Base-by-base conservation (phyloP, 2,797 vertebrate species). In the Harpagifer antarcticus region DNA sequence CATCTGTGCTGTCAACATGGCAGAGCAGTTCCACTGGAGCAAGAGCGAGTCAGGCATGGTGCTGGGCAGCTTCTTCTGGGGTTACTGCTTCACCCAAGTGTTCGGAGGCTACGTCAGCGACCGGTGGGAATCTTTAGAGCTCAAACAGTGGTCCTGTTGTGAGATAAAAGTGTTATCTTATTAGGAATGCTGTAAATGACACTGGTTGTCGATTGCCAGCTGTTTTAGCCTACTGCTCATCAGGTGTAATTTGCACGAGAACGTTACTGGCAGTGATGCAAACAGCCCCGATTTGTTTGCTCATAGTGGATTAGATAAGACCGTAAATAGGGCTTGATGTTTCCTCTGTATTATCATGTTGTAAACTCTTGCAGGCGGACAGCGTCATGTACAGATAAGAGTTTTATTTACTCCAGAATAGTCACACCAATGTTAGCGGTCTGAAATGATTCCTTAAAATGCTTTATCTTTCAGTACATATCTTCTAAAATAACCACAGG, bases 11-110 rank as follows among this genome's bases (percentile, higher is more conserved):
- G 93, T 96, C 33, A 94, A 95, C 84, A 96, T 99, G 94, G 97
- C 97, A 31, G 92, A 95, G 44, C 83, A 93, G 94, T 99, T 99
- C 52, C 63, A 72, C 75, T 99, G 98, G 98, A 96, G 94, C 94
- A 99, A 98, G 94, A 96, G 95, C 63, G 96, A 99, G 83, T 96
- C 97, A 0, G 97, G 98, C 20, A 79, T 98, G 11, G 96, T 96
- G 68, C 96, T 99, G 79, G 97, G 98, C 83, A 99, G 98, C 94
- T 99, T 99, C 94, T 99, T 99, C 93, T 99, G 98, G 98, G 98
- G 98, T 27, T 99, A 99, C 93, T 99, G 98, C 92, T 90, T 99
- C 92, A 99, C 98, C 0, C 98, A 99, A 90, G 95, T 99, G 9
- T 77, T 96, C 0, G 98, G 98, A 2, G 98, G 98, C 79, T 97